Conservation (phyloP, 2,888 invertebrate genomes). For the Oscheius sp. region DNA sequence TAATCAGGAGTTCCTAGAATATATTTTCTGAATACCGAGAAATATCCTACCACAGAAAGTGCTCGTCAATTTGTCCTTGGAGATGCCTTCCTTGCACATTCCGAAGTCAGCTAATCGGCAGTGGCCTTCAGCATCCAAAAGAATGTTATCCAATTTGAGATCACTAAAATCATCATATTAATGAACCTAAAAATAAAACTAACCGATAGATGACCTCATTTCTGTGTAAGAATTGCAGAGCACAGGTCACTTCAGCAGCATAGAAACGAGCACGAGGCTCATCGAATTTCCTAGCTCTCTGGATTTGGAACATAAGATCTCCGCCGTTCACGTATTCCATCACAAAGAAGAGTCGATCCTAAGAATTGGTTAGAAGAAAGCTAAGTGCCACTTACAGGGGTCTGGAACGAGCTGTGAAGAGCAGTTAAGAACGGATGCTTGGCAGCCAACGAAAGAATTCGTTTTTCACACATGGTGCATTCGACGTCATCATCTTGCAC, state of each 20-base stretch:
- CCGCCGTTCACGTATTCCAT: conserved; percentile 98
- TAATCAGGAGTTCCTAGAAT: conserved; percentile 78
- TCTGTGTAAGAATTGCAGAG: conserved; percentile 93
- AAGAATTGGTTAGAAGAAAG: conserved; percentile 10
- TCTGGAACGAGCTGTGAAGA: conserved; percentile 95
- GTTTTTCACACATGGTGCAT: conserved; percentile 97
- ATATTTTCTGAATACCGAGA: background rate
- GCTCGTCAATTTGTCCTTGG: conserved; percentile 87
- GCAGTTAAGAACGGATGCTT: conserved; percentile 97
- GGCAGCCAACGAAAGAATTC: conserved; percentile 94
- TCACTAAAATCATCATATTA: conserved; percentile 77
- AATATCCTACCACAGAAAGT: conserved; percentile 92
- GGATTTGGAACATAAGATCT: conserved; percentile 88
- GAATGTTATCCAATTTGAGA: conserved; percentile 96
- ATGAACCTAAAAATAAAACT: background rate
- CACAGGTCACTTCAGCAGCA: conserved; percentile 96
- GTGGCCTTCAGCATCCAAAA: conserved; percentile 81
- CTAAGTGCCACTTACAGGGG: conserved; percentile 75
- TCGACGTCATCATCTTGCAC: conserved; percentile 95
- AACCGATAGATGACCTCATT: conserved; percentile 92
- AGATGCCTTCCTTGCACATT: conserved; percentile 96
- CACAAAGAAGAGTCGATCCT: conserved; percentile 94
- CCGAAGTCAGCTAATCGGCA: conserved; percentile 77
- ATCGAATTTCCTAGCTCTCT: conserved; percentile 95
- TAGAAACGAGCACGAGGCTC: conserved; percentile 90